Evolutionary conservation across 2,113 vertebrate species (phyloP), one percentile per base, ranked within the genome.

Genomic region (Podarcis muralis): DNA sequence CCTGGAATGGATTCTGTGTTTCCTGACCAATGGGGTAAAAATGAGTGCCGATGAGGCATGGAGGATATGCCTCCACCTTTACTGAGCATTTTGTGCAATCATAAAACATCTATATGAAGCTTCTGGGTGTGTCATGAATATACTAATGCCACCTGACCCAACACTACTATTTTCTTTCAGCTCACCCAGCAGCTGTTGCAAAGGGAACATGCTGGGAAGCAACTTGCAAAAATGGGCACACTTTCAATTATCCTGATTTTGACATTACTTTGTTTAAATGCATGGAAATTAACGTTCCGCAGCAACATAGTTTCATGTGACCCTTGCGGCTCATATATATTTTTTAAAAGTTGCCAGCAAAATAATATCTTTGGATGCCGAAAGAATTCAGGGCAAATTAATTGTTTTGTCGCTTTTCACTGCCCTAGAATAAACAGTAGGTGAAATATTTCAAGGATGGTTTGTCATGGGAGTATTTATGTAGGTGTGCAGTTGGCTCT

Each of bases 391-490:
- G 7, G 2, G 88, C 69, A 74, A 91, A 76, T 91, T 88, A 92
- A 7, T 18, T 89, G 69, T 89, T 48, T 59, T 91, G 92, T 93
- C 37, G 15, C 0, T 83, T 81, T 93, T 93, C 32, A 68, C 20
- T 7, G 6, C 35, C 15, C 89, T 84, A 89, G 81, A 74, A 91
- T 85, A 85, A 90, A 18, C 20, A 93, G 15, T 22, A 22, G 83
- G 30, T 80, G 11, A 92, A 92, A 89, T 83, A 0, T 32, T 82
- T 94, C 62, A 65, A 68, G 32, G 53, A 90, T 1, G 1, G 81
- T 80, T 92, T 94, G 2, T 87, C 74, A 76, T 93, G 89, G 69
- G 57, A 35, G 25, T 95, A 83, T 71, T 93, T 95, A 88, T 93
- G 76, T 81, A 93, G 90, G 68, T 90, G 32, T 48, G 35, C 12